Percentiles rank a stretch among this genome's conserved stretches.
These are phyloP conservation scores for Boulengeromyrus knoepffleri DNA, from an alignment of 2,113 vertebrate species.

Conservation along the genomic window DNA sequence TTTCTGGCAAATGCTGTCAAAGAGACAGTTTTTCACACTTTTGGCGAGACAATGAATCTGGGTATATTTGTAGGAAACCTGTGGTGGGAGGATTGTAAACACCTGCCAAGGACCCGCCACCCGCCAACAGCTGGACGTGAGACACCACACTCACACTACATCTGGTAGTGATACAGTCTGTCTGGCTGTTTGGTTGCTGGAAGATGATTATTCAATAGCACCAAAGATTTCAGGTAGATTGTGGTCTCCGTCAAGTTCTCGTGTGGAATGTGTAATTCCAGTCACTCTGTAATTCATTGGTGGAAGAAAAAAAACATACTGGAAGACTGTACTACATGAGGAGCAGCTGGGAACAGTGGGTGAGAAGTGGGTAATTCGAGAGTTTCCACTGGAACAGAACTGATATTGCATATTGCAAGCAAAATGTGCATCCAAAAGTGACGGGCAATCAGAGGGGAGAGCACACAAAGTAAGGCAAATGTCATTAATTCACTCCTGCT, in stretches of 20 bases:
- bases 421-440: constrained; percentile 43
- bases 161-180: background rate
- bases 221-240: constrained; percentile 1
- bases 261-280: constrained; percentile 45
- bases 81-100: background rate
- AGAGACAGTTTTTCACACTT: background rate
- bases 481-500: constrained; percentile 29
- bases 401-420: constrained; percentile 27
- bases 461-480: constrained; percentile 59
- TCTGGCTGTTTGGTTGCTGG: background rate
- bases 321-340: constrained; percentile 48
- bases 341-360: constrained; percentile 15
- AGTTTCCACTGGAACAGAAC: background rate
- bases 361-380: background rate
- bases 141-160: background rate
- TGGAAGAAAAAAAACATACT: constrained; percentile 44
- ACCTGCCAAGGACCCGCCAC: background rate
- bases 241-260: constrained; percentile 54
- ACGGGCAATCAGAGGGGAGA: constrained; percentile 37
- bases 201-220: constrained; percentile 1
- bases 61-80: background rate
- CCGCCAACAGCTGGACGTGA: background rate
- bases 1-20: background rate
- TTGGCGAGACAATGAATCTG: background rate
- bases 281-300: constrained; percentile 39